Evolutionary conservation across 2,888 invertebrate genomes (phyloP), one percentile per base, ranked within the genome.

Genomic region (Pycnomerus fuliginosus): DNA sequence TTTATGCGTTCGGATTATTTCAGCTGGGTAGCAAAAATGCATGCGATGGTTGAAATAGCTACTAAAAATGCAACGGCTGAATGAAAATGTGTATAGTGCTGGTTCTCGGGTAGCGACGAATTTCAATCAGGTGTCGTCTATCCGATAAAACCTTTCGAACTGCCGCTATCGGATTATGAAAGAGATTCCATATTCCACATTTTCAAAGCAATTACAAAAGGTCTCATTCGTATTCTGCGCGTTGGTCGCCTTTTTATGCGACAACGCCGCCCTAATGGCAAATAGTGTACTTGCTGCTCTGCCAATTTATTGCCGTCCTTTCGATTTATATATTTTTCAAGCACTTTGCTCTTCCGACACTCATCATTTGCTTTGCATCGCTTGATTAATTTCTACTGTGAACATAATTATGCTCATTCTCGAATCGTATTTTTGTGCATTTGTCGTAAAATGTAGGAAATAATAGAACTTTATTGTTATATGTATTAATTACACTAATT

Each of bases 51-150:
- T 17, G 29, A 43, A 31, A 43, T 50, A 31, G 43, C 50, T 39
- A 22, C 50, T 49, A 44, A 55, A 36, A 56, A 52, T 52, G 52
- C 44, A 49, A 48, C 37, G 48, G 42, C 50, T 47, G 41, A 51
- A 49, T 52, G 52, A 44, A 51, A 52, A 48, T 50, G 49, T 41
- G 47, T 50, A 52, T 42, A n/a, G n/a, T n/a, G n/a, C n/a, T 44
- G 38, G 22, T 28, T 41, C 45, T 50, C 45, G 42, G 45, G 43
- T 46, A 41, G 48, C 52, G 48, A 44, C 51, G 56, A 52, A 54
- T 53, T 56, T 56, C 56, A 56, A 50, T 56, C 53, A 53, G 54
- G 53, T 54, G 53, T 54, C 50, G 38, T 43, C 42, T 43, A 38
- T 24, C 7, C 36, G 52, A 47, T 50, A 52, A 49, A 52, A 45